Percentiles rank a stretch among this genome's conserved stretches.
Conservation (phyloP, 2,797 vertebrate genomes). For the Fringilla coelebs region DNA sequence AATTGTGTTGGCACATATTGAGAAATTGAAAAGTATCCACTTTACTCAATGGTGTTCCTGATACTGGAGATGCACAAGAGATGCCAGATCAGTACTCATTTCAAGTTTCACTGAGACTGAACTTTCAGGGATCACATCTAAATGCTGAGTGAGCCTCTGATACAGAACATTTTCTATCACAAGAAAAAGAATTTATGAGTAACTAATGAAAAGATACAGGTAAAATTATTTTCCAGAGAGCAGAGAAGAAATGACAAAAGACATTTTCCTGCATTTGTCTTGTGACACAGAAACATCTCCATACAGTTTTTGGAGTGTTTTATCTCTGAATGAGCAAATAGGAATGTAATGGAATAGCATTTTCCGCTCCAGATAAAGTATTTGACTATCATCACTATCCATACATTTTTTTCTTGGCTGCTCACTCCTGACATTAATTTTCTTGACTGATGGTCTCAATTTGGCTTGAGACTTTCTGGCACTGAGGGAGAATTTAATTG, state of each 20-base stretch:
- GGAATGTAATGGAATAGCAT: constrained; percentile 1
- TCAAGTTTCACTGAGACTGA: neutral
- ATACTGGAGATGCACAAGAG: neutral
- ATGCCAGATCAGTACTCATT: neutral
- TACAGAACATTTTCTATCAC: neutral
- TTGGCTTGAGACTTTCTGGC: neutral
- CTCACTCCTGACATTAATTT: neutral
- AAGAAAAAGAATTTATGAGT: neutral
- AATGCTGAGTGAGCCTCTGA: neutral
- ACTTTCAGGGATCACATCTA: neutral
- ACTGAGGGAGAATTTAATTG: neutral
- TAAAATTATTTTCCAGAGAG: neutral
- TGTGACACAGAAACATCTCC: neutral
- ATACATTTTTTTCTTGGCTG: neutral
- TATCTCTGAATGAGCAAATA: neutral
- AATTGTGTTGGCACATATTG: neutral
- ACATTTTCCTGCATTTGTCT: neutral
- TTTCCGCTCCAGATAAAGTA: constrained; percentile 2
- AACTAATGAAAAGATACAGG: neutral
- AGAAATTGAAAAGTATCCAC: neutral
- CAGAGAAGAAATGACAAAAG: neutral
- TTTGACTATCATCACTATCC: neutral
- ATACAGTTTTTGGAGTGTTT: neutral
- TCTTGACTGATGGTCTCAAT: neutral
- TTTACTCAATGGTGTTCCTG: neutral